Base-by-base conservation (phyloP, 1,140 invertebrate species). In the Macrotrachela quadricornifera region DNA sequence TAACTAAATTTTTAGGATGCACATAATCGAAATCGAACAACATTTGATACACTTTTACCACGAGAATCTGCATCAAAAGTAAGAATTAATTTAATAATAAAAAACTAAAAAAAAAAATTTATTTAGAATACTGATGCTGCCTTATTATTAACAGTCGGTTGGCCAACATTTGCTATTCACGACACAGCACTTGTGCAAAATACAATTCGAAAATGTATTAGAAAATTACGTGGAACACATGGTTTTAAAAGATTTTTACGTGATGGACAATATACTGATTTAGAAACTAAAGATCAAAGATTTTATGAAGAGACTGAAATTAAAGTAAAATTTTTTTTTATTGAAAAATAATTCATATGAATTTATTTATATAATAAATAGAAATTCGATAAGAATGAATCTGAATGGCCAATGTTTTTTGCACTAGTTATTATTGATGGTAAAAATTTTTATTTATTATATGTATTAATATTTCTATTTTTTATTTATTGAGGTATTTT, bases 1-100 rank as follows among this genome's bases (percentile, higher is more conserved):
- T 30, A 30, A 2, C 2, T 30, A 30, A 2, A 2, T 4, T 30
- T 30, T 30, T 30, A 30, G 21, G 92, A 99, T 74, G 92, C 92
- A 17, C 92, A 99, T 65, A 97, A 95, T 74, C 74, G 94, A 55
- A 99, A 99, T 71, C 75, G 92, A 62, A 95, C 87, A 68, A 99
- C 95, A 62, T 95, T 99, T 71, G 91, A 97, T 74, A 94, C 90
- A 10, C 79, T 99, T 71, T 70, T 99, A 47, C 94, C 94, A 0
- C 75, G 91, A 63, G 92, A 97, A 73, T 97, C 91, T 0, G 91
- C 85, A 67, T 95, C 92, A 11, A 60, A 56, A 10, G 39, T 50
- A 39, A 17, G 42, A 30, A 42, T 42, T 21, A 1, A 9, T 17
- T 36, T 50, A 11, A 3, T 15, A 40, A 36, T 56, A 14, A 42